phyloP scores from a whole-genome alignment of 2,797 vertebrate species.

The Acanthiza pusilla region DNA sequence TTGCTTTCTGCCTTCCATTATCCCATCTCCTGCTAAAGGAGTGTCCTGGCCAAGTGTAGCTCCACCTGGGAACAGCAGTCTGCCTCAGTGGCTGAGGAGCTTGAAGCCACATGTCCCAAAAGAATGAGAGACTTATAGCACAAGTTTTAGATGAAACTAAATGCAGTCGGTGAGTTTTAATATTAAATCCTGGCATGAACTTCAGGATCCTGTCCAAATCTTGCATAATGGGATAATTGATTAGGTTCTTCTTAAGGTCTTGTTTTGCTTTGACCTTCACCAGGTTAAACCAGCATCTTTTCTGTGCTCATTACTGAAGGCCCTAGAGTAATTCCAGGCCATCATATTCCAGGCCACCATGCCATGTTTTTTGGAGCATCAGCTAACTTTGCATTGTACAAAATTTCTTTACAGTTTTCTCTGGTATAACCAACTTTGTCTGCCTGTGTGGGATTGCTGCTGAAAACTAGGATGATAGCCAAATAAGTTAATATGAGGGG shows the following conservation, averaged over 20 bases:
- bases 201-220: background rate
- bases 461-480: background rate
- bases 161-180: background rate
- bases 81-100: background rate
- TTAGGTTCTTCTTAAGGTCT: background rate
- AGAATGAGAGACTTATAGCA: background rate
- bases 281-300: background rate
- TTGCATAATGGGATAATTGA: background rate
- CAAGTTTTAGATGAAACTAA: background rate
- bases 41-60: background rate
- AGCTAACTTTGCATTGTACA: background rate
- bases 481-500: background rate
- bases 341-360: background rate
- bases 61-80: background rate
- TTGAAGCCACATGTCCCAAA: background rate
- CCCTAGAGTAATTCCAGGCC: background rate
- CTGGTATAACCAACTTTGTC: background rate
- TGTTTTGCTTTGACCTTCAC: background rate
- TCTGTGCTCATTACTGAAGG: background rate
- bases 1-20: accelerated
- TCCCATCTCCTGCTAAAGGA: background rate
- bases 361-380: background rate
- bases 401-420: background rate
- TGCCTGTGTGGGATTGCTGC: background rate
- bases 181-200: background rate